Base-by-base conservation (phyloP, 2,888 invertebrate species). In the Ochropleura leucogaster region DNA sequence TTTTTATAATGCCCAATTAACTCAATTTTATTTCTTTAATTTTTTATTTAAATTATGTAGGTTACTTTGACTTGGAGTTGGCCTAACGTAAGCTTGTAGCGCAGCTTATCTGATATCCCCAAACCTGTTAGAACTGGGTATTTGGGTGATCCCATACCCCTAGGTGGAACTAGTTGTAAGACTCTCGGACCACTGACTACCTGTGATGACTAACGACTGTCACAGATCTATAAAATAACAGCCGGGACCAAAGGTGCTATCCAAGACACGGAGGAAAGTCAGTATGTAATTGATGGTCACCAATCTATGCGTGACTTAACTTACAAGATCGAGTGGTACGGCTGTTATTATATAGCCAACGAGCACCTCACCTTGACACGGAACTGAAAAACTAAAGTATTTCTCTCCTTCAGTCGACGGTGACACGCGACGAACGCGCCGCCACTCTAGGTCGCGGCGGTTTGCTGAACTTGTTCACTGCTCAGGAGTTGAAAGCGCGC, bases 401-500 rank as follows among this genome's bases (percentile, higher is more conserved):
- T 10, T 62, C 0, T 42, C 65, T 51, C 4, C 4, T 47, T 20
- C 81, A 95, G 96, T 94, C 95, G 0, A 80, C 92, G 20, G 77
- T 89, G 55, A 91, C 91, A 0, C 85, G 90, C 44, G 94, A 96
- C 60, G 82, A 88, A 16, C 86, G 89, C 79, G 92, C 90, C 3
- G 87, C 90, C 0, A 73, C 82, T 7, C 79, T 95, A 16, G 94
- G 93, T 0, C 89, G 83, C 0, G 95, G 94, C 0, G 96, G 92
- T 0, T 85, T 96, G 14, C 83, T 94, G 59, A 96, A 96, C 81
- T 70, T 96, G 49, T 94, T 96, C 68, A 93, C 95, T 30, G 90
- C 94, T 18, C 92, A 95, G 79, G 94, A 95, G 75, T 80, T 96
- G 85, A 93, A 90, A 84, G 87, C 93, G 3, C 92, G 95, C 0